Evolutionary conservation across 2,797 vertebrate species (phyloP).

Genomic region (Tapirus indicus): DNA sequence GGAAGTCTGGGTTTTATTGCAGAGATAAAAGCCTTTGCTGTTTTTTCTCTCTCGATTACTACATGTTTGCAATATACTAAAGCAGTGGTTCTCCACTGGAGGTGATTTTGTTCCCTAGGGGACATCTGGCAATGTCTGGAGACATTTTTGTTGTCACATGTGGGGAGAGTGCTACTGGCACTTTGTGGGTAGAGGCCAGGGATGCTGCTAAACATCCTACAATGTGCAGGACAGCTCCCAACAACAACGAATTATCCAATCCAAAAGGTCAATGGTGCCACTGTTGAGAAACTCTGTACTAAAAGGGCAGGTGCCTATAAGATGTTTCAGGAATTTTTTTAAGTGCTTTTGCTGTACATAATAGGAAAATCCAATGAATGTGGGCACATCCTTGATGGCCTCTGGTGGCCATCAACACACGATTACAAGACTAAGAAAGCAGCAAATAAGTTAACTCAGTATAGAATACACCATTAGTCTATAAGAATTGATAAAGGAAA

Average conservation of each 20-base stretch:
- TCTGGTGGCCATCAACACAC: background rate
- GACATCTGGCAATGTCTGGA: background rate
- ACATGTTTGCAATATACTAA: background rate
- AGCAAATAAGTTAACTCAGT: background rate
- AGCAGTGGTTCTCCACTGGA: background rate
- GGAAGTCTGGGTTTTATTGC: background rate
- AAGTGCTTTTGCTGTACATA: background rate
- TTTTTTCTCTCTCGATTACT: background rate
- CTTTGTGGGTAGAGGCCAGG: background rate
- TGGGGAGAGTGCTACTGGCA: background rate
- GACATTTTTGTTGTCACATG: background rate
- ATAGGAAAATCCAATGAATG: background rate
- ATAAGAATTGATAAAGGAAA: slow-evolving; percentile 20
- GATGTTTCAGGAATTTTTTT: background rate
- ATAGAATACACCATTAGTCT: background rate
- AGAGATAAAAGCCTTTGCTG: background rate
- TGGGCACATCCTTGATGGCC: background rate
- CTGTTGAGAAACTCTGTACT: background rate
- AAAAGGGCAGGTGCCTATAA: background rate
- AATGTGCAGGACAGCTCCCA: background rate
- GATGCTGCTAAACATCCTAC: background rate
- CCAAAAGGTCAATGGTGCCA: background rate
- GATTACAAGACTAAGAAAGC: background rate
- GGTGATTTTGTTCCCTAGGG: background rate
- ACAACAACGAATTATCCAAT: background rate